Base-by-base conservation (phyloP, 2,888 invertebrate species). In the Diabrotica balteata region DNA sequence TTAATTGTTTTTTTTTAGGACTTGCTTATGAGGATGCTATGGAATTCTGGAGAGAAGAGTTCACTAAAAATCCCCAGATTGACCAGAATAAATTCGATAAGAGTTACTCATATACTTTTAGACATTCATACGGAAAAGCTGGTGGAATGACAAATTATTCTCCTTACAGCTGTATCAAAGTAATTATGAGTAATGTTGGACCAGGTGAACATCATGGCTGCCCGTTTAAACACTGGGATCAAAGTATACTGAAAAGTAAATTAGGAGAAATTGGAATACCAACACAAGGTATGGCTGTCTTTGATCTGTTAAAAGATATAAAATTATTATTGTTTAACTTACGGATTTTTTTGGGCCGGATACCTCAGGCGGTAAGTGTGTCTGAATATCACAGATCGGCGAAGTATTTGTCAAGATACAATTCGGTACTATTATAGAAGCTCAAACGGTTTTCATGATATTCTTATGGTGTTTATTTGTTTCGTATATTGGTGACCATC, bases 111-210 rank as follows among this genome's bases (percentile, higher is more conserved):
- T 99, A 99, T 83, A 90, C 89, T 80, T 91, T 99, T 61, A 90
- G 96, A 32, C 97, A 98, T 84, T 93, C 92, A 81, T 99, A 95
- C 86, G 99, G 99, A 42, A 95, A 96, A 85, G 97, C 95, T 4
- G 99, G 99, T 1, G 94, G 92, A 75, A 90, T 93, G 82, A 90
- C 90, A 4, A 93, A 94, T 81, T 98, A 96, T 80, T 90, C 94
- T 0, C 96, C 98, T 0, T 93, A 93, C 78, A 95, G 95, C 77
- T 99, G 99, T 83, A 86, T 93, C 77, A 96, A 93, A 85, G 93
- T 99, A 70, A 97, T 99, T 67, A 91, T 87, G 78, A 87, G 88
- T 0, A 86, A 85, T 77, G 89, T 91, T 3, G 93, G 93, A 0
- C 88, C 93, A 4, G 94, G 93, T 4, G 96, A 96, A 76, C 90